Evolutionary conservation across 2,888 invertebrate species (phyloP).

Genomic region (Patella caerulea): DNA sequence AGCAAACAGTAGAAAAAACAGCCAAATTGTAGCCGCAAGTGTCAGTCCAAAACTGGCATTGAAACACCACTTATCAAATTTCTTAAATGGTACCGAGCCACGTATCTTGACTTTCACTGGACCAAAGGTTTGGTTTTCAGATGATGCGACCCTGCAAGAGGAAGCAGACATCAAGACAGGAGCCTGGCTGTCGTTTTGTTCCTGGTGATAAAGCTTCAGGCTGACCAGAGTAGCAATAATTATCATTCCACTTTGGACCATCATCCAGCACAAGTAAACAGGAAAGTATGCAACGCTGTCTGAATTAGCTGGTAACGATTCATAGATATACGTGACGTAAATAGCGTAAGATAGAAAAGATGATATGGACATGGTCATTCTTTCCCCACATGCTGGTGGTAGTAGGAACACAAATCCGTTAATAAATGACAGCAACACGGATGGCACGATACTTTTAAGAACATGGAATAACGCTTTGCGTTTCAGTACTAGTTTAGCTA

Average conservation of each 20-base stretch:
- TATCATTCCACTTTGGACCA: not conserved
- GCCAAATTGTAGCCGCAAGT: too few species aligned
- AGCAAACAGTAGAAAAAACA: too few species aligned
- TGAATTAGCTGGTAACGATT: conserved; percentile 7
- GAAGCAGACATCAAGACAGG: too few species aligned
- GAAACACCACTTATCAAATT: too few species aligned
- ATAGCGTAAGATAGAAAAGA: conserved; percentile 1
- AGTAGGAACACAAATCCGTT: not conserved
- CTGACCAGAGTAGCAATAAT: not conserved
- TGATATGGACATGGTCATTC: not conserved
- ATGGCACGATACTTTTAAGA: not conserved
- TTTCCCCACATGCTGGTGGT: not conserved
- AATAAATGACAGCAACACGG: not conserved
- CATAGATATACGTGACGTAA: not conserved
- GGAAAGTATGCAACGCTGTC: not conserved
- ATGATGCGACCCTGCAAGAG: too few species aligned
- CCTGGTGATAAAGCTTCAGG: not conserved
- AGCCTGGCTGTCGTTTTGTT: too few species aligned
- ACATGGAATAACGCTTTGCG: not conserved
- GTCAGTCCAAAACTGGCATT: too few species aligned
- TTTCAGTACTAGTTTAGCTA: not conserved
- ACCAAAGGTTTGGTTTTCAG: too few species aligned
- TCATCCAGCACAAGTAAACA: not conserved
- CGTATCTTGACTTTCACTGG: too few species aligned
- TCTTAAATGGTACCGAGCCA: too few species aligned